phyloP scores from a whole-genome alignment of 2,888 invertebrate species.

The Tachina lurida region DNA sequence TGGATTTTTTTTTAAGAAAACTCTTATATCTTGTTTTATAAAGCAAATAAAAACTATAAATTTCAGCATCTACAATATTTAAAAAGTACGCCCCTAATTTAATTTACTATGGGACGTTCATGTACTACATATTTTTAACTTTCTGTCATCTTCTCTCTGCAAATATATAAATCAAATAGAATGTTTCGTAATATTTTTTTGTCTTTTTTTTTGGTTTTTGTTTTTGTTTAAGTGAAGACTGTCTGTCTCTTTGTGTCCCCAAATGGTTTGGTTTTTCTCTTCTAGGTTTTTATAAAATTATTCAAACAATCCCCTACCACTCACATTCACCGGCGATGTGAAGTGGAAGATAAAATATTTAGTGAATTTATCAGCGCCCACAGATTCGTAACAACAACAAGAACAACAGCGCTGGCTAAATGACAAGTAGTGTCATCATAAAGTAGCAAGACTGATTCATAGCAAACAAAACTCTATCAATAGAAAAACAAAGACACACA shows the following conservation, averaged over 20 bases:
- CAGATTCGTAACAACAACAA: constrained; percentile 4
- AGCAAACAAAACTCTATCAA: not conserved
- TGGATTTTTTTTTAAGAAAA: no score
- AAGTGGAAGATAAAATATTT: not conserved
- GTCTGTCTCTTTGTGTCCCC: not conserved
- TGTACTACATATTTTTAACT: constrained; percentile 9
- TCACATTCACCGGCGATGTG: constrained; percentile 1
- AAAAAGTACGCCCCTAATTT: not conserved
- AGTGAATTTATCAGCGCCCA: constrained; percentile 13
- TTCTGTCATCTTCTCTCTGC: constrained; percentile 13
- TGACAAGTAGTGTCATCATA: not conserved
- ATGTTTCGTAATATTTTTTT: not conserved
- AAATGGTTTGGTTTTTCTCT: constrained; percentile 2
- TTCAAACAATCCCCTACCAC: constrained; percentile 1
- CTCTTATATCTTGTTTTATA: no score
- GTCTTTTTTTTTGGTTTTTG: no score
- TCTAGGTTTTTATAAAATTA: not conserved
- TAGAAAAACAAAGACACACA: not conserved
- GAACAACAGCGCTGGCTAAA: not conserved
- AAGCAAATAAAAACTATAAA: no score
- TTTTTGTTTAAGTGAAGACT: not conserved
- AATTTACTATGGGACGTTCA: constrained; percentile 17
- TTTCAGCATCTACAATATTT: not conserved
- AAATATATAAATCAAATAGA: constrained; percentile 31
- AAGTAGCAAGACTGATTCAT: constrained; percentile 22